A percentile compares a stretch with the other conserved stretches of the same genome.
These are phyloP conservation scores for Heliconius aoede DNA, from an alignment of 2,888 invertebrate genomes.

Conservation along the genomic window DNA sequence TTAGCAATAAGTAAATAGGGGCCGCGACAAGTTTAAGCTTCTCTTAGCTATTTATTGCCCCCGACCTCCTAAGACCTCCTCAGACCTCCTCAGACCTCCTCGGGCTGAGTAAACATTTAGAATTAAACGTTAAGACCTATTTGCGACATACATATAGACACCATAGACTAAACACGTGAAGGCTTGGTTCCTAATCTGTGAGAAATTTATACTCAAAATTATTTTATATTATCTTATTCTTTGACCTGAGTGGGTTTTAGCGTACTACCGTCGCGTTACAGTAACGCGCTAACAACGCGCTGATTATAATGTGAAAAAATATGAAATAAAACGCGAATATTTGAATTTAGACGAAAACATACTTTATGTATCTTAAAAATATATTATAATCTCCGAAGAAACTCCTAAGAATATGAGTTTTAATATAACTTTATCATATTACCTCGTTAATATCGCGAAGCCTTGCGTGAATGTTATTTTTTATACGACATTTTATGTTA, in stretches of 20 bases:
- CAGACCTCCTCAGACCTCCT: slow-evolving; percentile 44
- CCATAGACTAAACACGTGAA: background rate
- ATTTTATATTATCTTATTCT: too few species aligned
- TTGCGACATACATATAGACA: background rate
- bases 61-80: slow-evolving; percentile 54
- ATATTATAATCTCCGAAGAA: slow-evolving; percentile 22
- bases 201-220: too few species aligned
- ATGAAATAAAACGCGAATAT: too few species aligned
- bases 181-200: too few species aligned
- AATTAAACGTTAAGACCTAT: background rate
- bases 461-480: slow-evolving; percentile 34
- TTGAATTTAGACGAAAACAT: background rate
- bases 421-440: slow-evolving; percentile 22
- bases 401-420: slow-evolving; percentile 23
- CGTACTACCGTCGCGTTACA: too few species aligned
- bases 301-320: too few species aligned
- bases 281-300: too few species aligned
- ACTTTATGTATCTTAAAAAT: too few species aligned
- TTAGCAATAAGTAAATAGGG: slow-evolving; percentile 83
- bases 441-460: slow-evolving; percentile 33
- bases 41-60: slow-evolving; percentile 80
- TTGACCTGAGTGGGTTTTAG: too few species aligned
- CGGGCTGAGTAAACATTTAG: background rate
- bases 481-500: slow-evolving; percentile 23
- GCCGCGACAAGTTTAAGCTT: slow-evolving; percentile 83